Evolutionary conservation across 2,888 invertebrate genomes (phyloP).

Genomic region (Lissonota sp.): DNA sequence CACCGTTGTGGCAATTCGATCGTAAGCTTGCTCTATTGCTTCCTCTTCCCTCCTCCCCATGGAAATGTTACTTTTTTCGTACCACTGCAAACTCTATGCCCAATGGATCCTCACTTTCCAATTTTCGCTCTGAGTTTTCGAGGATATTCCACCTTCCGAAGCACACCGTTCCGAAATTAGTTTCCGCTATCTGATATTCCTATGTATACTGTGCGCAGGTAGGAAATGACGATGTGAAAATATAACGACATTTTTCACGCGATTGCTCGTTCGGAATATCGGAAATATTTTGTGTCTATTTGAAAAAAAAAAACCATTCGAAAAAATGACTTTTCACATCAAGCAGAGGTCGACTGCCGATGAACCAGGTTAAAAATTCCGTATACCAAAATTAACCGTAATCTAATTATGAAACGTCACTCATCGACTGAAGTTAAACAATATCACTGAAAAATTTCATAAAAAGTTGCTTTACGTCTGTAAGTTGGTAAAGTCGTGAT

Average conservation of each 20-base stretch:
- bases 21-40: constrained; percentile 29
- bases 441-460: too few species aligned
- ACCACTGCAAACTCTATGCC: constrained; percentile 6
- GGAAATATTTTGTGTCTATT: constrained; percentile 30
- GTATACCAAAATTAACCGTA: too few species aligned
- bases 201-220: not conserved
- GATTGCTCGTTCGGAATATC: constrained; percentile 39
- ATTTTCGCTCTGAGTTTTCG: constrained; percentile 8
- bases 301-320: not conserved
- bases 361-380: too few species aligned
- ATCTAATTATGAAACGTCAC: too few species aligned
- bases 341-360: too few species aligned
- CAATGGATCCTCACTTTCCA: not conserved
- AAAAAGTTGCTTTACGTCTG: too few species aligned
- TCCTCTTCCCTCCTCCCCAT: constrained; percentile 19
- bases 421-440: too few species aligned
- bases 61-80: constrained; percentile 24
- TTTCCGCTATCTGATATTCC: constrained; percentile 42
- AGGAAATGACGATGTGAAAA: not conserved
- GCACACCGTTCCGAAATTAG: constrained; percentile 44
- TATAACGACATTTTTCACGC: constrained; percentile 9
- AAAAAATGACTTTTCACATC: too few species aligned
- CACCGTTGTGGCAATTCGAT: constrained; percentile 46
- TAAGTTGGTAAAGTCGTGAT: too few species aligned
- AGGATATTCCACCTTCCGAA: constrained; percentile 28